Percentiles rank a stretch among this genome's conserved stretches.
Conservation (phyloP, 1,140 invertebrate species). For the Dryas iulia region DNA sequence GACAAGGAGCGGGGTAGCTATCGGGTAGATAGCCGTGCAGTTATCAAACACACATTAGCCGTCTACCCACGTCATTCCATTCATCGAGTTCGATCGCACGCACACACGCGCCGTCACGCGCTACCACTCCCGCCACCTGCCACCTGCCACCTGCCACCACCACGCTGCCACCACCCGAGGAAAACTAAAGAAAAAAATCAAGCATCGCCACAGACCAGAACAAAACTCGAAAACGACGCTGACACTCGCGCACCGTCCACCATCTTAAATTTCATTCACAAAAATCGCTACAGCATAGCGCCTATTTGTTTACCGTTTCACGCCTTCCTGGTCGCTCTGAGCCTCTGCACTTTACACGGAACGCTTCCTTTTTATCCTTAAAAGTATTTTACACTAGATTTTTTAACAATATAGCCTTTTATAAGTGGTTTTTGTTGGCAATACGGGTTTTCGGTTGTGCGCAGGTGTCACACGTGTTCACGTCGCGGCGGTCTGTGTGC, state of each 20-base stretch:
- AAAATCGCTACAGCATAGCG: constrained; percentile 67
- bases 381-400: constrained; percentile 42
- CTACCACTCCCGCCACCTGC: constrained; percentile 38
- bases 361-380: constrained; percentile 24
- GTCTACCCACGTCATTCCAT: constrained; percentile 69
- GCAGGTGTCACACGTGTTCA: constrained; percentile 38
- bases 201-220: constrained; percentile 37
- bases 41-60: constrained; percentile 67
- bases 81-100: constrained; percentile 69
- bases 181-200: constrained; percentile 23
- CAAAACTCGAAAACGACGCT: constrained; percentile 47
- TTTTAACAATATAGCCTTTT: constrained; percentile 37
- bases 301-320: constrained; percentile 72
- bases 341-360: constrained; percentile 25
- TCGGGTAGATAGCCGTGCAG: constrained; percentile 46
- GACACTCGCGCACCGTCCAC: constrained; percentile 62
- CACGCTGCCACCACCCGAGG: constrained; percentile 25
- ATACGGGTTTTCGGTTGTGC: constrained; percentile 44
- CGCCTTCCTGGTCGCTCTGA: constrained; percentile 40
- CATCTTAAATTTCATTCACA: constrained; percentile 79
- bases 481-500: constrained; percentile 46
- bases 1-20: constrained; percentile 46
- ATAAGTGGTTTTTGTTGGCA: constrained; percentile 54
- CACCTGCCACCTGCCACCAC: constrained; percentile 21
- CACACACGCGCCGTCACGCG: constrained; percentile 51